Conservation (phyloP, 2,888 invertebrate species). For the Bimastos eiseni region DNA sequence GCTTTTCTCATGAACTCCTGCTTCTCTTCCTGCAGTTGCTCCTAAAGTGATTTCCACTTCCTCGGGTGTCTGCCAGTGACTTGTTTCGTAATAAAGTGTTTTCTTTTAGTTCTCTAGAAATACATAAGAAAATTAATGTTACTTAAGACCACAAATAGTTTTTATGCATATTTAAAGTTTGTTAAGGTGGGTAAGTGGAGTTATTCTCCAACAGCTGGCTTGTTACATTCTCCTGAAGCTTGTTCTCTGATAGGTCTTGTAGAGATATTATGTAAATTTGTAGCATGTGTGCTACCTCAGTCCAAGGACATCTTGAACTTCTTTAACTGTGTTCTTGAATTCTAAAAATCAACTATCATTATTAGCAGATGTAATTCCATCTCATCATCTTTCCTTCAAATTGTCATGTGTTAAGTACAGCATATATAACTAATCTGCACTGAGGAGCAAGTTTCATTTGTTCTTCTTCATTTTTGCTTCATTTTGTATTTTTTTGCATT, state of each 20-base stretch:
- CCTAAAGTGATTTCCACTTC: background rate
- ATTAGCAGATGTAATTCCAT: background rate
- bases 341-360: background rate
- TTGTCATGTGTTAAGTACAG: background rate
- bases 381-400: background rate
- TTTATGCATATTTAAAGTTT: background rate
- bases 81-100: background rate
- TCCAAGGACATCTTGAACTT: background rate
- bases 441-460: slow-evolving; percentile 13
- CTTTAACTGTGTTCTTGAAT: background rate
- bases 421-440: slow-evolving; percentile 9
- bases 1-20: background rate
- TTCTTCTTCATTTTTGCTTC: background rate
- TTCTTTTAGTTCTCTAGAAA: background rate
- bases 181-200: background rate
- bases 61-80: background rate
- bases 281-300: background rate
- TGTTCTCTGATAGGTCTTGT: background rate
- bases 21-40: too few relatives aligned
- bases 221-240: background rate
- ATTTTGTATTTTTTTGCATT: background rate
- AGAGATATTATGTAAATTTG: background rate
- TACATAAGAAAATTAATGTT: background rate
- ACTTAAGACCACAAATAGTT: background rate
- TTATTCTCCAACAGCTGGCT: background rate